phyloP scores from a whole-genome alignment of 2,888 invertebrate species.

The Morpho achilles region DNA sequence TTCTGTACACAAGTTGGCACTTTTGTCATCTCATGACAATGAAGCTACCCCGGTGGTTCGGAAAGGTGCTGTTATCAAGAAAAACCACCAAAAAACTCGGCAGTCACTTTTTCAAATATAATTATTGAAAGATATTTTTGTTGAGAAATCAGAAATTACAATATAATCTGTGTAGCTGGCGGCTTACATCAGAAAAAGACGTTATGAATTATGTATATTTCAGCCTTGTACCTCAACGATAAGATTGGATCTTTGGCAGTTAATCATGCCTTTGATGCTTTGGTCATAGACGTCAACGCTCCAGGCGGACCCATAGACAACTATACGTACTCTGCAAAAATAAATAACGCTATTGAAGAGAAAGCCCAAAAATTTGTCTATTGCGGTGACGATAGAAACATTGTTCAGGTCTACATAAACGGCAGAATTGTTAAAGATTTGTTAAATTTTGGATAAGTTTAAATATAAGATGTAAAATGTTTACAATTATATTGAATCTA shows the following conservation, averaged over 20 bases:
- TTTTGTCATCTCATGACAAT: too few relatives aligned
- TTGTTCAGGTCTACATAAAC: constrained; percentile 85
- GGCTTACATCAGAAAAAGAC: too few relatives aligned
- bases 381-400: constrained; percentile 91
- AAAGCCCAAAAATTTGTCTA: constrained; percentile 88
- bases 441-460: background rate
- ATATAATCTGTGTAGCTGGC: too few relatives aligned
- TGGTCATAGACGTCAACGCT: constrained; percentile 84
- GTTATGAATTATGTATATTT: constrained; percentile 28
- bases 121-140: too few relatives aligned
- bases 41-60: background rate
- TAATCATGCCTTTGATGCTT: constrained; percentile 93
- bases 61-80: too few relatives aligned
- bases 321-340: constrained; percentile 45
- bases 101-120: too few relatives aligned
- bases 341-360: constrained; percentile 73
- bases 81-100: too few relatives aligned
- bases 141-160: too few relatives aligned
- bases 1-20: too few relatives aligned
- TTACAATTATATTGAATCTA: too few relatives aligned
- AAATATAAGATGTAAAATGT: too few relatives aligned
- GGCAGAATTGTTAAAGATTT: constrained; percentile 70
- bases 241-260: constrained; percentile 88
- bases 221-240: constrained; percentile 86
- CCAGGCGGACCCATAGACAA: constrained; percentile 71